These are phyloP conservation scores for Pristionchus arcanus DNA, from an alignment of 2,888 invertebrate species.

Conservation along the genomic window DNA sequence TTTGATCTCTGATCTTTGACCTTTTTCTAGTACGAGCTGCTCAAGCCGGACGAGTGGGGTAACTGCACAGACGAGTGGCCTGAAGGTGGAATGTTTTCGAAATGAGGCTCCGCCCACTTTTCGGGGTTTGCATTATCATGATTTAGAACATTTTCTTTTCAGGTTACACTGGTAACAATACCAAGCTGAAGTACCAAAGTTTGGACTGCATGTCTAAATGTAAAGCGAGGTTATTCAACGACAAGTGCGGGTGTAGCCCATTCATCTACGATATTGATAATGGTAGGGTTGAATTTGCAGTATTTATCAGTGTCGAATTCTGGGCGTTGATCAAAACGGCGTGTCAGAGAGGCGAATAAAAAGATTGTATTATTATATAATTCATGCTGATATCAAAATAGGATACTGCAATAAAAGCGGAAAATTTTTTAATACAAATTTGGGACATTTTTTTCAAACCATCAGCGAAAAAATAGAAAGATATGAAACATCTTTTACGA, in stretches of 20 bases:
- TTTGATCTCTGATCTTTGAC: constrained; percentile 7
- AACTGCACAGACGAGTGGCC: constrained; percentile 67
- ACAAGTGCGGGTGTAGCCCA: constrained; percentile 65
- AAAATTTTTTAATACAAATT: too few relatives aligned
- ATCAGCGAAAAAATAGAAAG: too few relatives aligned
- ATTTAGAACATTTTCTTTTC: background rate
- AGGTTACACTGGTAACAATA: constrained; percentile 49
- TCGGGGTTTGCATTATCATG: background rate
- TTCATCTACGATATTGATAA: constrained; percentile 63
- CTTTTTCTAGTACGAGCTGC: constrained; percentile 63
- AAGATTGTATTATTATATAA: too few relatives aligned
- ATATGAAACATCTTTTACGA: too few relatives aligned
- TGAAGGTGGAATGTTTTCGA: background rate
- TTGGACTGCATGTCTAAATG: constrained; percentile 51
- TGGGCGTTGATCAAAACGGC: too few relatives aligned
- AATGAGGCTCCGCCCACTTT: background rate
- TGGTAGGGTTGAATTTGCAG: constrained; percentile 55
- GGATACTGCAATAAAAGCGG: background rate
- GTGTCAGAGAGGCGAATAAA: too few relatives aligned
- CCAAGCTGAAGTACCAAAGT: constrained; percentile 33
- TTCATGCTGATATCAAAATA: too few relatives aligned
- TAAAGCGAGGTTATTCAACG: constrained; percentile 58
- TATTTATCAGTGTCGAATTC: too few relatives aligned
- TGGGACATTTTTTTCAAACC: too few relatives aligned
- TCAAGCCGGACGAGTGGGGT: constrained; percentile 63